A percentile compares a stretch with the other conserved stretches of the same genome.
Conservation (phyloP, 2,797 vertebrate species). For the Myiothlypis coronata region DNA sequence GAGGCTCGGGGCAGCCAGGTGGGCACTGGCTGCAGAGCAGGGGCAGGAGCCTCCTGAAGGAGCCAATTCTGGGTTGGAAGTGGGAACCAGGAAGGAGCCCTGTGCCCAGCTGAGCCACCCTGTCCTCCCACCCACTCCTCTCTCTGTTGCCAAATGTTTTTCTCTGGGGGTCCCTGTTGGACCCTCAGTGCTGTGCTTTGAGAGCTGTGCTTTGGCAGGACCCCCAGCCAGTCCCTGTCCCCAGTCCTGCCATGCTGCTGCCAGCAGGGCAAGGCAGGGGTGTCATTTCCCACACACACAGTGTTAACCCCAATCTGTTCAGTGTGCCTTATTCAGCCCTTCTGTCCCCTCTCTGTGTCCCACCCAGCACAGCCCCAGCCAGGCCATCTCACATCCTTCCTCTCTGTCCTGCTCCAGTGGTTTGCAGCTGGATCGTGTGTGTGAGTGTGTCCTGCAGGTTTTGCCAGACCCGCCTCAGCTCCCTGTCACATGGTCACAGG, state of each 20-base stretch:
- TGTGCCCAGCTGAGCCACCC: neutral
- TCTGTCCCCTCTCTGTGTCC: neutral
- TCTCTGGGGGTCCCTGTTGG: accelerated
- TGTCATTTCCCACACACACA: neutral
- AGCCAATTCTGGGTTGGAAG: neutral
- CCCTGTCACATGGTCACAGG: accelerated
- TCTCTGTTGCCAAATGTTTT: slow-evolving; percentile 41
- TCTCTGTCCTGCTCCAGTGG: neutral
- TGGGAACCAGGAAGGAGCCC: neutral
- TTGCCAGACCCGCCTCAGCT: neutral
- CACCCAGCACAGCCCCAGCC: neutral
- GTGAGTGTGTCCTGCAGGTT: neutral
- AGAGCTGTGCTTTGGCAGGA: neutral
- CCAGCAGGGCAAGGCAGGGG: neutral
- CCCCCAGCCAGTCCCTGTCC: neutral
- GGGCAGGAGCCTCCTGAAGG: neutral
- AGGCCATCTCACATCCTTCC: neutral
- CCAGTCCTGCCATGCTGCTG: neutral
- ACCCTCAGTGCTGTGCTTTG: slow-evolving; percentile 10
- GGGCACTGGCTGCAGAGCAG: neutral
- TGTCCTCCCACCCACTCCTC: neutral
- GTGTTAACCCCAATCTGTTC: neutral
- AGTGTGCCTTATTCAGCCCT: slow-evolving; percentile 59
- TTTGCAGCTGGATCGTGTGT: neutral
- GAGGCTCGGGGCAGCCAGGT: neutral